Evolutionary conservation across 2,797 vertebrate genomes (phyloP).

Genomic region (Nyctibius grandis): DNA sequence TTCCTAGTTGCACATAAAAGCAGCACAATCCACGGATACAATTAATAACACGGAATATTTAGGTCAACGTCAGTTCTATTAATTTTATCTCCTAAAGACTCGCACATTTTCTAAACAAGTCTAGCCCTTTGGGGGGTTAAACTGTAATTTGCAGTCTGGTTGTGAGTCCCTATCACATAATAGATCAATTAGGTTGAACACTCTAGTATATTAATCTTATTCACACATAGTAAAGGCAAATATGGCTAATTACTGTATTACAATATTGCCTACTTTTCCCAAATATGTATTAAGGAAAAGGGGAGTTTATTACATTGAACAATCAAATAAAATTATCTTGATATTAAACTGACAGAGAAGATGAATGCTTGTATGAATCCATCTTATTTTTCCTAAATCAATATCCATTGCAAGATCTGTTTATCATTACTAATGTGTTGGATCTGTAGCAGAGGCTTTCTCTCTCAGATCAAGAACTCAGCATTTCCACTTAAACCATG

Average conservation of each 20-base stretch:
- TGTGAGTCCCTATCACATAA: conserved; percentile 59
- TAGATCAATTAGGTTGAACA: conserved; percentile 66
- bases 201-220: conserved; percentile 61
- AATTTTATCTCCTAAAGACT: conserved; percentile 67
- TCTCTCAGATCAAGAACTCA: not conserved
- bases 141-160: conserved; percentile 65
- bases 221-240: conserved; percentile 55
- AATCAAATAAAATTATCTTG: conserved; percentile 49
- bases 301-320: conserved; percentile 11
- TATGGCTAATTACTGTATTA: conserved; percentile 59
- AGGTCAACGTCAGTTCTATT: conserved; percentile 62
- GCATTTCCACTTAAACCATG: not conserved
- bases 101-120: conserved; percentile 61
- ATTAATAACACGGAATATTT: conserved; percentile 60
- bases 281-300: conserved; percentile 51
- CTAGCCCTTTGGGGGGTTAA: conserved; percentile 65
- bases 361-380: not conserved
- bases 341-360: conserved; percentile 9
- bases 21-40: conserved; percentile 36
- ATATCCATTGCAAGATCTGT: not conserved
- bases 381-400: not conserved
- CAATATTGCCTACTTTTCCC: conserved; percentile 37
- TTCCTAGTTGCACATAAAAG: conserved; percentile 36
- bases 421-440: not conserved
- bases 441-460: not conserved